Conservation (phyloP, 2,888 invertebrate genomes). For the Metallyticus violacea region DNA sequence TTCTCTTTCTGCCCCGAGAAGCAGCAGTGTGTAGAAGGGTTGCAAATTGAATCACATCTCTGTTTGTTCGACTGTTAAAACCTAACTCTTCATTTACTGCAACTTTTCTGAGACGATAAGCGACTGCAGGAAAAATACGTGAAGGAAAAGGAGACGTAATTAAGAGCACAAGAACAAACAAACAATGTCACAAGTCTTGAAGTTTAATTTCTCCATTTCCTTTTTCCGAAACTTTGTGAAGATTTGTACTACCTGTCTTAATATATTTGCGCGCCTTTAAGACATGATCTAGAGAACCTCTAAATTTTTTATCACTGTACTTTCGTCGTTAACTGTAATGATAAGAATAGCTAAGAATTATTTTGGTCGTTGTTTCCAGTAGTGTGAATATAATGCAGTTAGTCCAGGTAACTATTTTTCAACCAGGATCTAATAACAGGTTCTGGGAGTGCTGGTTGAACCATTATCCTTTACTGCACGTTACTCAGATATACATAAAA, state of each 20-base stretch:
- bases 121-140: background rate
- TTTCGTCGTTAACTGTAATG: too few species aligned
- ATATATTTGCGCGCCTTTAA: background rate
- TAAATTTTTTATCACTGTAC: too few species aligned
- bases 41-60: conserved; percentile 5
- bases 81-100: conserved; percentile 1
- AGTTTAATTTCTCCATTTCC: background rate
- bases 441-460: too few species aligned
- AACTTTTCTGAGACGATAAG: background rate
- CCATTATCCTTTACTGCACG: too few species aligned
- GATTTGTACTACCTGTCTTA: background rate
- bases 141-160: background rate
- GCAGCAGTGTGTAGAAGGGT: background rate
- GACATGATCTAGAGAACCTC: background rate
- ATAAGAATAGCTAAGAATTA: too few species aligned
- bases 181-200: conserved; percentile 7
- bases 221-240: background rate
- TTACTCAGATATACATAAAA: too few species aligned
- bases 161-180: conserved; percentile 1
- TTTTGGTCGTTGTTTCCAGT: too few species aligned
- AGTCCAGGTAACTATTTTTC: too few species aligned
- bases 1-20: background rate
- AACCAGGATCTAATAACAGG: too few species aligned
- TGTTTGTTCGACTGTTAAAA: conserved; percentile 20
- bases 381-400: too few species aligned